Evolutionary conservation across 2,797 vertebrate species (phyloP), one percentile per base, ranked within the genome.

Genomic region (Hipposideros larvatus): DNA sequence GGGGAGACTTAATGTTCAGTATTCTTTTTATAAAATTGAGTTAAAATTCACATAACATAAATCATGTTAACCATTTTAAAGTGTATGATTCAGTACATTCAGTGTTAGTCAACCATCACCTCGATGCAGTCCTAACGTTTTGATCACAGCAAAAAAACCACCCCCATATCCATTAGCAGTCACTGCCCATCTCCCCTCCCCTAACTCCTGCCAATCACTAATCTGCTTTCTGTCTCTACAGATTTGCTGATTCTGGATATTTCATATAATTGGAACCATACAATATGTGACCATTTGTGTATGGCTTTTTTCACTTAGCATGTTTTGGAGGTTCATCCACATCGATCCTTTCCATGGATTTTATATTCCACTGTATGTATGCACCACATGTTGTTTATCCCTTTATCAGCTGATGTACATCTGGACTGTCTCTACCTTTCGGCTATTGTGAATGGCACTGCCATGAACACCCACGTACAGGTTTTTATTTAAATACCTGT

Each of bases 21-120:
- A 59, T 51, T n/a, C 41, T 79, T 37, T 86, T 78, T 48, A 34
- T 53, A 63, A 86, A 59, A 90, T 37, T 70, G 77, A 93, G 53
- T 48, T 86, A 94, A 77, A 94, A 86, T 51, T 85, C 48, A 74
- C 11, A n/a, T 43, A 53, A 66, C 26, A 65, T 74, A 14, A 82
- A 74, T 53, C 43, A 93, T 70, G 65, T 85, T 63, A 68, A 87
- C 43, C 46, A 85, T 68, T 85, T 87, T 63, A n/a, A 75, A 77
- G 31, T 75, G 16, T 41, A 85, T 19, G 63, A 28, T 82, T 82
- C 59, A 41, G 7, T 26, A 37, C 4, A n/a, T 70, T 80, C n/a
- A 73, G 71, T 34, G 34, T 31, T 95, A 74, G 59, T 51, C 37
- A 85, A 53, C 53, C 16, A 37, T 51, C 80, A 59, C 48, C 51